A percentile compares a stretch with the other conserved stretches of the same genome.
Conservation (phyloP, 2,797 vertebrate species). For the Nasua narica region DNA sequence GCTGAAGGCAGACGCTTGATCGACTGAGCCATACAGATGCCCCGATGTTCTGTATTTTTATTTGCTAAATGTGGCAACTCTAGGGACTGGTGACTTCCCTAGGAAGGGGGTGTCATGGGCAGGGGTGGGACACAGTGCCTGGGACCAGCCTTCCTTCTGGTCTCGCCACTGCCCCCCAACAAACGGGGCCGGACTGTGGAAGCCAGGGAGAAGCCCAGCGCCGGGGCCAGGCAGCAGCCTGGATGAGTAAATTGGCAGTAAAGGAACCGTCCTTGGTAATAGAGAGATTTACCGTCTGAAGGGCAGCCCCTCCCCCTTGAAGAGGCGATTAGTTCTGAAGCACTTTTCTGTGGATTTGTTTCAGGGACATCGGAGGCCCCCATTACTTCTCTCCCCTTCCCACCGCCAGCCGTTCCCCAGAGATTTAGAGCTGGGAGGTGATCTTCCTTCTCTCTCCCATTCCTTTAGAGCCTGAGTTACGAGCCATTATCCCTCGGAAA, state of each 20-base stretch:
- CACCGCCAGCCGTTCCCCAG: neutral
- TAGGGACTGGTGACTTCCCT: neutral
- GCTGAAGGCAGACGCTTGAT: neutral
- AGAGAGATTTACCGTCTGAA: constrained; percentile 32
- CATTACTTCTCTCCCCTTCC: neutral
- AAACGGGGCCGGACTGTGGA: accelerated
- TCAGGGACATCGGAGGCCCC: neutral
- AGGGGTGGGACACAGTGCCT: neutral
- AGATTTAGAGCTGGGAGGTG: constrained; percentile 52
- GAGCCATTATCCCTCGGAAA: constrained; percentile 33
- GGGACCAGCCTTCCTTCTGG: neutral
- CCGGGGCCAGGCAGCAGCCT: accelerated
- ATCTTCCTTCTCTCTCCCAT: neutral
- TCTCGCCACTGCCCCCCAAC: neutral
- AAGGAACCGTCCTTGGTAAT: neutral
- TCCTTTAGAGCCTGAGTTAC: constrained; percentile 56
- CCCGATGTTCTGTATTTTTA: neutral
- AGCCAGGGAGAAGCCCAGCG: accelerated
- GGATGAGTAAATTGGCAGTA: neutral
- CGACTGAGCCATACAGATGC: neutral
- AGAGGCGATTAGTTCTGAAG: neutral
- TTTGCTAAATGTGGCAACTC: neutral
- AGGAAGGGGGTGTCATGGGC: neutral
- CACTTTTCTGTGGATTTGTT: constrained; percentile 15
- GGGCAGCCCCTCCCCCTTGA: neutral